Base-by-base conservation (phyloP, 2,888 invertebrate species). In the Drosophila yooni region DNA sequence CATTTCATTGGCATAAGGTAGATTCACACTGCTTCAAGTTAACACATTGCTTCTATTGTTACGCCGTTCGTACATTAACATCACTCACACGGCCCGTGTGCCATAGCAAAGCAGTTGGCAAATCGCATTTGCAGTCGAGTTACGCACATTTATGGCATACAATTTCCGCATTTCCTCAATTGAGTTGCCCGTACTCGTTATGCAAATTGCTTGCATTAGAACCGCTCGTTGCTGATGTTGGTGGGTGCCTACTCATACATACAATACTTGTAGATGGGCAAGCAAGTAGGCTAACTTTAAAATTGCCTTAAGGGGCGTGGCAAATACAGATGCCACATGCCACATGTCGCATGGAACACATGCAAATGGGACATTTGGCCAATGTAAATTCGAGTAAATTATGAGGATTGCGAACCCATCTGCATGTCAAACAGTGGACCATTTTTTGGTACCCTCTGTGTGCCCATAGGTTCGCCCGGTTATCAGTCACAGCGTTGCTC, bases 361-460 rank as follows among this genome's bases (percentile, higher is more conserved):
- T 48, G 48, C 25, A 52, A 63, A 65, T 59, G 52, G 40, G 54
- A 58, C 63, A 88, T 78, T 77, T 67, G 38, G 15, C 40, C 40
- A 31, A 71, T 82, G 79, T 79, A 74, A 79, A 87, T 75, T 77
- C 61, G 74, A 57, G 64, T 77, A 82, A 84, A 75, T 89, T 71
- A 87, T 73, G 69, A 46, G 50, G 51, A 33, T 31, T 52, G 74
- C 62, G 63, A 58, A 54, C 67, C 71, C 70, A 73, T 87, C 74
- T 81, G 87, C 68, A 82, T 77, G 74, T 33, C 61, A 89, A 87
- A 60, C 64, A 76, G 64, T 5, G 21, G 69, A 65, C 70, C 80
- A 25, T 38, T 70, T 66, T 70, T 60, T 10, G 18, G 50, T 11
- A 5, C 18, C 11, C 31, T 31, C 33, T 8, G 15, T 11, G 54